Evolutionary conservation across 2,888 invertebrate species (phyloP), one percentile per base, ranked within the genome.

Genomic region (Drosophila merina): DNA sequence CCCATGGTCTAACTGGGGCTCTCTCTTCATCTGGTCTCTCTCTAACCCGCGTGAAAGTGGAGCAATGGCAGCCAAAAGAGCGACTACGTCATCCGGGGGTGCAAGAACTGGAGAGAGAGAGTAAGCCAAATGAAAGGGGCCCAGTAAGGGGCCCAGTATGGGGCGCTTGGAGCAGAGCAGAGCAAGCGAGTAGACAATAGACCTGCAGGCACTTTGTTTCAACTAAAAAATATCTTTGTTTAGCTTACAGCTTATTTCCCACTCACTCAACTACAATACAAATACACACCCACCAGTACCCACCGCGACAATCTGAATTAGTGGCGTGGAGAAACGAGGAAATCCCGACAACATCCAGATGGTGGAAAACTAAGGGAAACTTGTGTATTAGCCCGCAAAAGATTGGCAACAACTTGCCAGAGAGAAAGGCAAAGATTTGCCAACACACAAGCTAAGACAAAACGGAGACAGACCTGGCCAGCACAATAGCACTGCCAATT

Each of bases 31-130:
- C 57, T 3, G 12, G 20, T 20, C 30, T 50, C 66, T 44, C 33
- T 54, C 51, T 57, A 54, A n/a, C 50, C 33, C 49, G 56, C 70
- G 72, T 72, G 70, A 86, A 80, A 80, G 81, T 84, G 60, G 85
- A 84, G 75, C 85, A 72, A 47, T 55, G 79, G 44, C 28, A 66
- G 38, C 30, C 36, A 78, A 67, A 47, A 44, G 64, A 67, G 49
- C 68, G 33, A 57, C 33, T 72, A 47, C 73, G 64, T 70, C 73
- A 72, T 45, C 55, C 44, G 47, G 47, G 68, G 36, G 50, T 64
- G 62, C 49, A 64, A 45, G 44, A 64, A 38, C 50, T 7, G 50
- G 44, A 51, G 63, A 66, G 36, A 20, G 4, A 28, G 57, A 33
- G 42, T 42, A 14, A 30, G 9, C 33, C 5, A 5, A 25, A 33